Evolutionary conservation across 1,140 invertebrate species (phyloP).

Genomic region (Atta cephalotes): DNA sequence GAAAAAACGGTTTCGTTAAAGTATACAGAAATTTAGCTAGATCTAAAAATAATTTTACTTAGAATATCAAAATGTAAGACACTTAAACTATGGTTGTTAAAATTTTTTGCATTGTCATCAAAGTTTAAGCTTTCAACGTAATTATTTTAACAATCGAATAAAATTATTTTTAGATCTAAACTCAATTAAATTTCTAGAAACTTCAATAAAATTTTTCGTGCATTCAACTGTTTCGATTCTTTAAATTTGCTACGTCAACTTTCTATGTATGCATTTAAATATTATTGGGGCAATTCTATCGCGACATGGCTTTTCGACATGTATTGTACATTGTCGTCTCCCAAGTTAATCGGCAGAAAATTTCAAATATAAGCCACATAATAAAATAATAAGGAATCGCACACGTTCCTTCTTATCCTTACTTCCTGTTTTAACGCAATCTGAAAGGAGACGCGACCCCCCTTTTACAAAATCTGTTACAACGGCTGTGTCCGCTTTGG

Average conservation of each 20-base stretch:
- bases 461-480: slow-evolving; percentile 72
- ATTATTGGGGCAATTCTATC: neutral
- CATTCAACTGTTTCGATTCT: no score
- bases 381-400: slow-evolving; percentile 57
- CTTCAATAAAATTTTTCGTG: no score
- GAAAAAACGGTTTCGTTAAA: no score
- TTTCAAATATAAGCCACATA: slow-evolving; percentile 57
- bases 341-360: slow-evolving; percentile 60
- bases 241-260: neutral
- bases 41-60: no score
- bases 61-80: no score
- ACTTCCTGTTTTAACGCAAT: neutral
- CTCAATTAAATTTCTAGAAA: no score
- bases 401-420: neutral
- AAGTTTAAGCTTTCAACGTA: no score
- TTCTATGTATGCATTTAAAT: neutral
- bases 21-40: no score
- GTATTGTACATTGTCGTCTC: neutral
- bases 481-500: slow-evolving; percentile 57
- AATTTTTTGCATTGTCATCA: no score
- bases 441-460: slow-evolving; percentile 49
- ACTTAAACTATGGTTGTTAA: no score
- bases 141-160: no score
- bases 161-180: no score
- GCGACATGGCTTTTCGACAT: neutral